Percentiles rank a stretch among this genome's conserved stretches.
Evolutionary conservation across 2,797 vertebrate genomes (phyloP).

Genomic region (Leuciscus waleckii): DNA sequence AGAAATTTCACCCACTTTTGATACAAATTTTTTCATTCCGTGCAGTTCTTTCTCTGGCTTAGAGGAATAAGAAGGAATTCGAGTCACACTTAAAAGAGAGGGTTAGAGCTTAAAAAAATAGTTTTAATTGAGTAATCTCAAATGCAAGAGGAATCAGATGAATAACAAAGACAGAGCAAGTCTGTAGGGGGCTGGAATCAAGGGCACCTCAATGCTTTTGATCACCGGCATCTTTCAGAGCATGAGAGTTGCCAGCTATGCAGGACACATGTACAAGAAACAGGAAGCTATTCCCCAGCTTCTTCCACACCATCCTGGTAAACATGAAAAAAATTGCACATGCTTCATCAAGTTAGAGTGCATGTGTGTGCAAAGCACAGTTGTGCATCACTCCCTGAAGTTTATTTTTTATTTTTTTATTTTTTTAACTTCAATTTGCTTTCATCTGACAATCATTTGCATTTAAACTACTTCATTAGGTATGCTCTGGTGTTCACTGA

Average conservation of each 20-base stretch:
- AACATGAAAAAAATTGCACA: slow-evolving; percentile 26
- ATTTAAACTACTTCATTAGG: slow-evolving; percentile 70
- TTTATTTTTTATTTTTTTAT: slow-evolving; percentile 43
- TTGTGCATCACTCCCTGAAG: slow-evolving; percentile 45
- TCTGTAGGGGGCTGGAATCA: slow-evolving; percentile 61
- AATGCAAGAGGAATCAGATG: slow-evolving; percentile 51
- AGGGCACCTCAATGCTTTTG: slow-evolving; percentile 66
- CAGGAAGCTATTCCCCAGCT: not conserved
- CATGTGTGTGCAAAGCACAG: slow-evolving; percentile 22
- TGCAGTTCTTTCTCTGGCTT: slow-evolving; percentile 23
- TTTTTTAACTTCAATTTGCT: slow-evolving; percentile 59
- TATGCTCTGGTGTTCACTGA: slow-evolving; percentile 63
- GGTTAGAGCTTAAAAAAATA: slow-evolving; percentile 46
- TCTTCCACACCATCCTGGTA: not conserved
- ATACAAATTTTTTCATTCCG: slow-evolving; percentile 1
- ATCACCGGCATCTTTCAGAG: slow-evolving; percentile 60
- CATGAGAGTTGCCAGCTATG: slow-evolving; percentile 32
- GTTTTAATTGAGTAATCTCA: slow-evolving; percentile 64
- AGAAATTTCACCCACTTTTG: slow-evolving; percentile 18
- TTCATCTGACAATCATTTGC: slow-evolving; percentile 66
- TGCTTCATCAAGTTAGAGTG: slow-evolving; percentile 19
- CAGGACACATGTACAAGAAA: slow-evolving; percentile 44
- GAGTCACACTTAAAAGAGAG: slow-evolving; percentile 45
- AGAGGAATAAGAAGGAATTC: slow-evolving; percentile 27
- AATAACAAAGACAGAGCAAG: slow-evolving; percentile 37